Evolutionary conservation across 2,888 invertebrate species (phyloP), one percentile per base, ranked within the genome.

Genomic region (Athalia cordata): DNA sequence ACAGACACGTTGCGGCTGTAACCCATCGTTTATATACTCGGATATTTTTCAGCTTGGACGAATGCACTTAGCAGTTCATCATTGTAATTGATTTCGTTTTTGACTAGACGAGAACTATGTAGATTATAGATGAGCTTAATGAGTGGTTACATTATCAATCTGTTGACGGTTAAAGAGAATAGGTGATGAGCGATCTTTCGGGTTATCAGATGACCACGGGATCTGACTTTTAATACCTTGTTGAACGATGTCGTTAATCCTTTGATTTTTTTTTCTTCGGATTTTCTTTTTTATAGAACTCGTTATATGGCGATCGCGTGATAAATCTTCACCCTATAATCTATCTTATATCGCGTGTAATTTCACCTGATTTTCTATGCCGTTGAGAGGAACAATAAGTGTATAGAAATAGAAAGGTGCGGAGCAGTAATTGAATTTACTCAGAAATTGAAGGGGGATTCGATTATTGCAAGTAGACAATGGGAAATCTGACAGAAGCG

Each of bases 71-170:
- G 83, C 85, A 83, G 86, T 86, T 85, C 87, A 86, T 86, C 87
- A 84, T 83, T 85, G 84, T 86, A 86, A 87, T 87, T 85, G 86
- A 85, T 85, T 85, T 85, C 9, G 15, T 59, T 8, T 5, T 57
- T 47, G 59, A n/a, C 29, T 52, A 68, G 57, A 13, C 13, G 13
- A 59, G 29, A 55, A 43, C 68, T 72, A 70, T 72, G 72, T 59
- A 72, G 72, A 72, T 75, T 52, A 83, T 83, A 84, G 85, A 85
- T 84, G 82, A 81, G 72, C 77, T 84, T 86, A 86, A 87, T 85
- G 86, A 86, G 86, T 87, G 86, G 87, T 83, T 84, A 84, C 85
- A 87, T 87, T 86, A 86, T 87, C 85, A 83, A 84, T 84, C 81
- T 79, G 82, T 82, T 83, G 81, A 83, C 81, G 81, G 84, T 83